Base-by-base conservation (phyloP, 2,797 vertebrate genomes). In the Melanotaenia nigrans region DNA sequence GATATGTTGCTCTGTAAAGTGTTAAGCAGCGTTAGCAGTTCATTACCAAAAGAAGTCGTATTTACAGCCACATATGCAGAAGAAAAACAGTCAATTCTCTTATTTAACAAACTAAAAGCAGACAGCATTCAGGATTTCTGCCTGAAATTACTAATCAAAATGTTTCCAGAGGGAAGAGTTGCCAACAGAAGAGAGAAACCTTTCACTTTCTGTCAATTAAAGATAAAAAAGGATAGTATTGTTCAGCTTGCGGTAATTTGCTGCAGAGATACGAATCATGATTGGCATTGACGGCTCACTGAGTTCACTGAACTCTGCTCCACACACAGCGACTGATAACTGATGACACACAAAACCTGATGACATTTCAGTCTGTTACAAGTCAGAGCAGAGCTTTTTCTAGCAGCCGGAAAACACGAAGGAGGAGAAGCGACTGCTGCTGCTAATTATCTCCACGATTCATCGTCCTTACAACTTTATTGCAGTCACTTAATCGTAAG, bases 341-440 rank as follows among this genome's bases (percentile, higher is more conserved):
- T 24, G 28, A 20, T n/a, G 22, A 49, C 45, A 24, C n/a, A 24
- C n/a, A 51, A 25, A 42, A 25, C 30, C 70, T 30, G 35, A 53
- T 13, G 57, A 60, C 45, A 54, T 60, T 65, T 70, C 35, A 61
- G 64, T 36, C 51, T 35, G 55, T 33, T 38, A 54, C 58, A 22
- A 51, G 18, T 24, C 24, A n/a, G 47, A 13, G 22, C 24, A 40
- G 33, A 49, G 22, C 58, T 5, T 70, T 61, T 25, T 20, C 14
- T 0, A 54, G 36, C 68, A 24, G 47, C n/a, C 22, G 20, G 47
- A 24, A 51, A 51, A 24, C n/a, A 22, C 22, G n/a, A 1, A 51
- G 42, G 42, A 45, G 42, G 42, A 20, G 42, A 20, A 45, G 40
- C 40, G 11, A 56, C 20, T 47, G 30, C 65, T 30, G 36, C 13